These are phyloP conservation scores for Rhimphoctona megacephalus DNA, from an alignment of 2,888 invertebrate genomes.

Conservation along the genomic window DNA sequence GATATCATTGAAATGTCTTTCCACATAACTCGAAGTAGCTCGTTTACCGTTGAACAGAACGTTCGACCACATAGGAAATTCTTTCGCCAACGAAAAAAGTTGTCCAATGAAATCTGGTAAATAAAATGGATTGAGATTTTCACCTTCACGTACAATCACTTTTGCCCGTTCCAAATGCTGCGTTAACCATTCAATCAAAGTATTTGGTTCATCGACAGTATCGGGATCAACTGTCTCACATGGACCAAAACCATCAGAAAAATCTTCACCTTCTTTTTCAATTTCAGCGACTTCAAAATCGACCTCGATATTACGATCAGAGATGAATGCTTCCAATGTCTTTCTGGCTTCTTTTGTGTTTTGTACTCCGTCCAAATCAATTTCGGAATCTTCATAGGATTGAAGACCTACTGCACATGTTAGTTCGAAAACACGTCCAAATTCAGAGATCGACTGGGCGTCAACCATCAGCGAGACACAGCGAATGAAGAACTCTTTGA, in stretches of 20 bases:
- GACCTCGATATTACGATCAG: background rate
- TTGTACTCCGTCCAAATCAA: background rate
- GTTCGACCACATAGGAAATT: background rate
- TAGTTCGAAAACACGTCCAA: background rate
- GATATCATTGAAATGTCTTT: slow-evolving; percentile 1
- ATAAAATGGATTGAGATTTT: background rate
- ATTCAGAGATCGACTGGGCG: background rate
- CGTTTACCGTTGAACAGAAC: background rate
- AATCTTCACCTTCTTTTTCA: background rate
- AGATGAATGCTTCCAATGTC: background rate
- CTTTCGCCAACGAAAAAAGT: background rate
- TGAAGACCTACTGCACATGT: slow-evolving; percentile 13
- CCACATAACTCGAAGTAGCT: background rate
- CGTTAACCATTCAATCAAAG: background rate
- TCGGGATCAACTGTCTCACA: background rate
- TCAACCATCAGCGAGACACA: slow-evolving; percentile 44
- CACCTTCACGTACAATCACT: background rate
- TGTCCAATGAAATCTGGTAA: background rate
- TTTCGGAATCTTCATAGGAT: background rate
- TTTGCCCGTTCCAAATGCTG: background rate
- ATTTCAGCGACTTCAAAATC: background rate
- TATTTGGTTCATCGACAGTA: background rate
- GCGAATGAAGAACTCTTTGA: slow-evolving; percentile 62
- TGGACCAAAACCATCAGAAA: background rate
- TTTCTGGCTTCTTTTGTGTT: background rate